Base-by-base conservation (phyloP, 2,888 invertebrate genomes). In the Deroplatys truncata region DNA sequence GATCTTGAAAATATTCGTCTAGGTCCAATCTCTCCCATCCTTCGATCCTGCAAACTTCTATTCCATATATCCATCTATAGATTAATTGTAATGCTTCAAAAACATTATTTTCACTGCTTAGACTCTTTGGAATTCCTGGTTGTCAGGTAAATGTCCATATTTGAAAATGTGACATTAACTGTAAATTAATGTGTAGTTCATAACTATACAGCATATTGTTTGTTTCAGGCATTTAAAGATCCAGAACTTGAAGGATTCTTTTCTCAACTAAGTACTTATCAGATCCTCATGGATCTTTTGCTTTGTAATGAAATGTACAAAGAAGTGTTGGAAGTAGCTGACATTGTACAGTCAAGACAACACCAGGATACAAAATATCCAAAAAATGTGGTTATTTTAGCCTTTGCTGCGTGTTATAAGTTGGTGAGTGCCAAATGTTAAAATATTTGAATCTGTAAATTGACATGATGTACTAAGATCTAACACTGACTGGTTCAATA, bases 351-450 rank as follows among this genome's bases (percentile, higher is more conserved):
- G 92, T 92, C 94, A 0, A 95, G 95, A 92, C 95, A 96, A 92
- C 92, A 96, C 3, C 95, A 95, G 91, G 96, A 96, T 92, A 93
- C 94, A 0, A 96, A 95, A 92, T 97, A 94, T 93, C 97, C 97
- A 0, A 95, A 95, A 92, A 96, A 96, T 93, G 94, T 95, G 86
- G 93, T 96, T 8, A 95, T 96, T n/a, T 92, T 97, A 82, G 94
- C 95, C 8, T 92, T 96, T 91, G 97, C 96, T 84, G 95, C 96
- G 31, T 97, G 96, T 92, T 97, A 96, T 92, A 97, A 97, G 94
- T 93, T 97, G 94, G 97, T 97, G 93, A 94, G 92, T 91, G 5
- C 56, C 56, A 72, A 9, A 72, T 72, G 7, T 72, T 72, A 25
- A 72, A 72, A 56, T 35, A 35, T 7, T 35, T 43, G 0, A 43